These are phyloP conservation scores for Zele albiditarsus DNA, from an alignment of 2,888 invertebrate genomes.

Conservation along the genomic window DNA sequence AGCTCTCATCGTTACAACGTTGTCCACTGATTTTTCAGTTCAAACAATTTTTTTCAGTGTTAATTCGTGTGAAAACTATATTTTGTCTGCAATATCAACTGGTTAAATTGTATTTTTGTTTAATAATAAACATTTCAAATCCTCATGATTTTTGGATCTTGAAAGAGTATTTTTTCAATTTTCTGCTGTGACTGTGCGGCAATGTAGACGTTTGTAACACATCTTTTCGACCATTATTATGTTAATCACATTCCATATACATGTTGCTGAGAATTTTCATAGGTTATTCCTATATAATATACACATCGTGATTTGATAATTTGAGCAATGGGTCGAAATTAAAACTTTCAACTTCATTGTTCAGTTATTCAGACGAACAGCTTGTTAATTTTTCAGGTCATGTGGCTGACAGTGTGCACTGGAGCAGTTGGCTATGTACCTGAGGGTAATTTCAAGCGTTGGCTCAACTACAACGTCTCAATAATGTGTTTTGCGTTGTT, in stretches of 20 bases:
- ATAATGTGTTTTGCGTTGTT: slow-evolving; percentile 94
- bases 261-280: background rate
- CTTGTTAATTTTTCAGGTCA: slow-evolving; percentile 78
- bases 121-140: background rate
- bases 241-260: background rate
- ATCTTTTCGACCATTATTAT: background rate
- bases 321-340: background rate
- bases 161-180: background rate
- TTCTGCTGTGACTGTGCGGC: background rate
- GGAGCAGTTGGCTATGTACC: slow-evolving; percentile 90
- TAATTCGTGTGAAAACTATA: no score
- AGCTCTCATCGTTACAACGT: no score
- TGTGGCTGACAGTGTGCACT: slow-evolving; percentile 90
- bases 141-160: background rate
- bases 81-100: no score
- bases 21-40: no score
- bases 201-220: background rate
- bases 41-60: no score
- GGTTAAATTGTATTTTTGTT: no score
- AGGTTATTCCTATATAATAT: background rate
- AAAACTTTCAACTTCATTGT: background rate
- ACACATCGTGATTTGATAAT: background rate
- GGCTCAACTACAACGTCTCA: slow-evolving; percentile 86
- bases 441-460: slow-evolving; percentile 84
- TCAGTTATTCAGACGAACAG: slow-evolving; percentile 4